Evolutionary conservation across 1,140 invertebrate genomes (phyloP).

Genomic region (Caenorhabditis remanei): DNA sequence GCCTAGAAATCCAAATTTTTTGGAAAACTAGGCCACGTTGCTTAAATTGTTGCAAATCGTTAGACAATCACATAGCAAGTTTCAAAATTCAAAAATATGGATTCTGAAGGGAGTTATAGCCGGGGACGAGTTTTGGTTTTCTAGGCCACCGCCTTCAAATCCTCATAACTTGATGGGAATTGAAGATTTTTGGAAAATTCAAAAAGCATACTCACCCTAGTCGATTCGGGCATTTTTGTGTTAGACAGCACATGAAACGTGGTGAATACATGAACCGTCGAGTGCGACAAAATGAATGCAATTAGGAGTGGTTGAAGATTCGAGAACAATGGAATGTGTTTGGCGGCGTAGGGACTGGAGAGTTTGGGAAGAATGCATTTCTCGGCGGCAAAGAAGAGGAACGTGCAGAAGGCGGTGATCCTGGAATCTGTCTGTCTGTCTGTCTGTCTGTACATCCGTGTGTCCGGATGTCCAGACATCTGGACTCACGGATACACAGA

Average conservation of each 20-base stretch:
- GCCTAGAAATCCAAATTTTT: too few relatives aligned
- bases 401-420: constrained; percentile 20
- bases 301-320: constrained; percentile 59
- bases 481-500: background rate
- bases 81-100: too few relatives aligned
- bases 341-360: constrained; percentile 40
- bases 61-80: too few relatives aligned
- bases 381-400: constrained; percentile 50
- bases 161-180: background rate
- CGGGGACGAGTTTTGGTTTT: too few relatives aligned
- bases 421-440: background rate
- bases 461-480: background rate
- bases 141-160: too few relatives aligned
- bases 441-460: too few relatives aligned
- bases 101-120: too few relatives aligned
- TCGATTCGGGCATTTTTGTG: background rate
- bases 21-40: too few relatives aligned
- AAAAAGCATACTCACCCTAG: background rate
- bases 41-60: too few relatives aligned
- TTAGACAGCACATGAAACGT: constrained; percentile 33
- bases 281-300: constrained; percentile 37
- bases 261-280: constrained; percentile 40
- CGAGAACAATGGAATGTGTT: constrained; percentile 57
- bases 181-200: background rate
- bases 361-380: constrained; percentile 57